Conservation (phyloP, 2,888 invertebrate genomes). For the Marasmarcha lunaedactyla region DNA sequence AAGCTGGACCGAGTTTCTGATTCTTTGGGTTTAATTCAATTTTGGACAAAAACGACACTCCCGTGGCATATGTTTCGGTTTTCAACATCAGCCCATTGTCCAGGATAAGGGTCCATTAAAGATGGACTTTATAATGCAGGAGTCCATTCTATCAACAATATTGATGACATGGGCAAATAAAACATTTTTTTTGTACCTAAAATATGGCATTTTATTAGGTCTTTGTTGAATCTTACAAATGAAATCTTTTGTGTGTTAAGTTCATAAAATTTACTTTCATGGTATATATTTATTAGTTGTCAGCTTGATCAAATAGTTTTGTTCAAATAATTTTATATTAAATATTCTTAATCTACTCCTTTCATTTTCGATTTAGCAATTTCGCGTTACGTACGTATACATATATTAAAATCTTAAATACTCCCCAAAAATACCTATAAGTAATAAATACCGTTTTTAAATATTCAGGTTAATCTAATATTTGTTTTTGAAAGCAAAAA, state of each 20-base stretch:
- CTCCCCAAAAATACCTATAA: too few species aligned
- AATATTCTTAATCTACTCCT: too few species aligned
- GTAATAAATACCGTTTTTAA: too few species aligned
- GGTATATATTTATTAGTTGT: too few species aligned
- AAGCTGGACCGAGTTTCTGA: conserved; percentile 41
- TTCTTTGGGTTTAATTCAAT: conserved; percentile 52
- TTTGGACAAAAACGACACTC: conserved; percentile 43
- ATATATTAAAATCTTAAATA: too few species aligned
- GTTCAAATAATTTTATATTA: too few species aligned
- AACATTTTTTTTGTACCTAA: conserved; percentile 34
- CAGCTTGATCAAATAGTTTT: too few species aligned
- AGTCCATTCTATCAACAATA: conserved; percentile 36
- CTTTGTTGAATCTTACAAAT: conserved; percentile 34
- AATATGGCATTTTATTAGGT: conserved; percentile 38
- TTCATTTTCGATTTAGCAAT: too few species aligned
- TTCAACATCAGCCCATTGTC: conserved; percentile 40
- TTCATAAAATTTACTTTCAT: too few species aligned
- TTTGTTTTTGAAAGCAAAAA: too few species aligned
- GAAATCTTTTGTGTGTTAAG: conserved; percentile 14
- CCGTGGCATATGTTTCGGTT: conserved; percentile 44
- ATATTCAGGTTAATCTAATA: too few species aligned
- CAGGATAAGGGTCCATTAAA: conserved; percentile 30
- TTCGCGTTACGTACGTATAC: too few species aligned
- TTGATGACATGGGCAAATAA: conserved; percentile 47
- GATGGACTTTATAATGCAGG: conserved; percentile 21